A percentile compares a stretch with the other conserved stretches of the same genome.
These are phyloP conservation scores for Caenorhabditis virilis DNA, from an alignment of 2,888 invertebrate genomes.

Conservation along the genomic window DNA sequence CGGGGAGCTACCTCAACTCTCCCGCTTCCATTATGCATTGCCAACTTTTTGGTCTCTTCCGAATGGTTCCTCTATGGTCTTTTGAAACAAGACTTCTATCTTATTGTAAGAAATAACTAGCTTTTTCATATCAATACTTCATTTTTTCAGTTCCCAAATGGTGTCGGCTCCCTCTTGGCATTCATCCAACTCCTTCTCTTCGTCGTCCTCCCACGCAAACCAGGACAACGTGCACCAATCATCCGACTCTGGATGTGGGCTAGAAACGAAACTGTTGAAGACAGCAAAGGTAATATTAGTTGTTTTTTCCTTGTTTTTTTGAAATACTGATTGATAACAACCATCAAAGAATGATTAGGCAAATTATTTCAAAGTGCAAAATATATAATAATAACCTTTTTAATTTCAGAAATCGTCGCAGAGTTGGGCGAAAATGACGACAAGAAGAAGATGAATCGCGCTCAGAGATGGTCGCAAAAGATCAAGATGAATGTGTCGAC, in stretches of 20 bases:
- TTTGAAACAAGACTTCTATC: slow-evolving; percentile 79
- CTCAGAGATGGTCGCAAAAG: slow-evolving; percentile 61
- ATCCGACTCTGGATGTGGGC: slow-evolving; percentile 54
- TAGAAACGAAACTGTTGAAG: slow-evolving; percentile 33
- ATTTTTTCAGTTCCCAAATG: slow-evolving; percentile 79
- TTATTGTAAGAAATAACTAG: slow-evolving; percentile 75
- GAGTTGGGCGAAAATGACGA: slow-evolving; percentile 41
- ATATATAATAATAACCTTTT: slow-evolving; percentile 14
- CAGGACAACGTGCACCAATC: slow-evolving; percentile 62
- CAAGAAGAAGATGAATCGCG: slow-evolving; percentile 40
- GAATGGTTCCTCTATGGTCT: slow-evolving; percentile 84
- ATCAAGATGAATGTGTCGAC: slow-evolving; percentile 59
- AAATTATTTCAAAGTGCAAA: neutral
- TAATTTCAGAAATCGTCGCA: slow-evolving; percentile 46
- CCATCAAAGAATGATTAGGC: slow-evolving; percentile 7
- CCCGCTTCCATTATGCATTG: slow-evolving; percentile 86
- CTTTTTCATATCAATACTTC: neutral
- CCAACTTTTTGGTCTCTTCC: slow-evolving; percentile 82
- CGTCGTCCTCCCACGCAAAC: slow-evolving; percentile 76
- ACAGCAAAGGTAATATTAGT: slow-evolving; percentile 43
- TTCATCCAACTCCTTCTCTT: slow-evolving; percentile 80
- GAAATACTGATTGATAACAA: too few relatives aligned
- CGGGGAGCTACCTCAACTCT: slow-evolving; percentile 84
- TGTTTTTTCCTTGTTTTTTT: too few relatives aligned
- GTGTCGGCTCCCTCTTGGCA: slow-evolving; percentile 79